Percentiles rank a stretch among this genome's conserved stretches.
Evolutionary conservation across 2,113 vertebrate species (phyloP).

Genomic region (Climacteris rufus): DNA sequence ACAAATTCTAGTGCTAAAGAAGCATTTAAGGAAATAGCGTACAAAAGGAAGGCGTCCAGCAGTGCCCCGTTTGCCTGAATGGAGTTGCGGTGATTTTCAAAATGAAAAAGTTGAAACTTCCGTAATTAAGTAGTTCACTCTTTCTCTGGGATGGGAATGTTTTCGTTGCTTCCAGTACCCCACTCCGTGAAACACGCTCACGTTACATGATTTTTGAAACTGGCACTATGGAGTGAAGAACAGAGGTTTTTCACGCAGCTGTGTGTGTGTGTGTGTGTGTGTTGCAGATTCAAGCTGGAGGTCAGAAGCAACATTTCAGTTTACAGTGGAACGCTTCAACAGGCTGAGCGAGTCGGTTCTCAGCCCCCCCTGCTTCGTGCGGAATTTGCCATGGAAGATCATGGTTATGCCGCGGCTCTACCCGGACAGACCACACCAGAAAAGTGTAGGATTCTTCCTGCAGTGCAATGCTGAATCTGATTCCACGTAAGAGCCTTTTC

Average conservation of each 20-base stretch:
- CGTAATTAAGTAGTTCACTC: neutral
- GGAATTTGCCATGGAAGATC: constrained; percentile 99
- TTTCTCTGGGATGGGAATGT: neutral
- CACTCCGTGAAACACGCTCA: neutral
- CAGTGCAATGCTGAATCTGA: constrained; percentile 99
- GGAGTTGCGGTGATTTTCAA: neutral
- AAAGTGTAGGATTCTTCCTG: constrained; percentile 98
- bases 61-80: neutral
- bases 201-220: neutral
- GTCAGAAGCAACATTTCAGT: constrained; percentile 97
- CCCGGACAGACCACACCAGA: constrained; percentile 95
- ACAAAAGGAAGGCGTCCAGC: accelerated
- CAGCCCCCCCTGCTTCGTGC: constrained; percentile 95
- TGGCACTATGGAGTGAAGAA: neutral
- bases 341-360: constrained; percentile 96
- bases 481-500: constrained; percentile 87
- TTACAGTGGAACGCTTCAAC: constrained; percentile 96
- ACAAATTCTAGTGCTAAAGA: neutral
- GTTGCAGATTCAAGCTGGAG: constrained; percentile 95
- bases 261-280: neutral
- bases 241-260: neutral
- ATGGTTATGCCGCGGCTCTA: constrained; percentile 99
- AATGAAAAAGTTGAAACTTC: neutral
- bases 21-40: neutral
- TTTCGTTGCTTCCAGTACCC: neutral